Conservation (phyloP, 1,140 invertebrate species). For the Drosophila repletoides region DNA sequence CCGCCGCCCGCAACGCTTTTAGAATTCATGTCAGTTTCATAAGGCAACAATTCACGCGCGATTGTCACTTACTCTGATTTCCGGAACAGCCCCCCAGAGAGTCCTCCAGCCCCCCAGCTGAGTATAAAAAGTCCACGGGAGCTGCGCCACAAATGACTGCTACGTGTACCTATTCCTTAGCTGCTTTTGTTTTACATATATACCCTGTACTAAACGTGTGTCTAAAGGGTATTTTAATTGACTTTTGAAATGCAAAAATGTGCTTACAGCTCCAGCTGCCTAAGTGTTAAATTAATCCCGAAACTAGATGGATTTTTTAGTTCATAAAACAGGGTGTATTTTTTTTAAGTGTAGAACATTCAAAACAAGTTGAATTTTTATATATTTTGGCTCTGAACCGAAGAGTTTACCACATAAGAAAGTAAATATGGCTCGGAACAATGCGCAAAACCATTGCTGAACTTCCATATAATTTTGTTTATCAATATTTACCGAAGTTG, state of each 20-base stretch:
- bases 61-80: conserved; percentile 66
- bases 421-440: background rate
- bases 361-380: background rate
- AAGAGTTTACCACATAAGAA: too few species aligned
- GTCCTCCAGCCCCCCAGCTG: background rate
- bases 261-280: too few species aligned
- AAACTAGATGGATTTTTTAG: too few species aligned
- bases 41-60: conserved; percentile 65
- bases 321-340: too few species aligned
- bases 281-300: too few species aligned
- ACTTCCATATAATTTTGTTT: background rate
- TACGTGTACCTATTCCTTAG: conserved; percentile 49
- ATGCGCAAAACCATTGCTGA: background rate
- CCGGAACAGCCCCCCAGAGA: conserved; percentile 36
- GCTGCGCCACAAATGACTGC: conserved; percentile 53
- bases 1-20: conserved; percentile 59
- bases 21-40: conserved; percentile 75
- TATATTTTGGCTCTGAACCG: too few species aligned
- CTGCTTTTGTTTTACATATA: background rate
- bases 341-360: too few species aligned
- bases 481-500: conserved; percentile 33
- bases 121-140: background rate
- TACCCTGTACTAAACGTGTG: background rate
- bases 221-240: background rate
- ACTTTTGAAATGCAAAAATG: too few species aligned